These are phyloP conservation scores for Volucella zonaria DNA, from an alignment of 2,888 invertebrate genomes.

Conservation along the genomic window DNA sequence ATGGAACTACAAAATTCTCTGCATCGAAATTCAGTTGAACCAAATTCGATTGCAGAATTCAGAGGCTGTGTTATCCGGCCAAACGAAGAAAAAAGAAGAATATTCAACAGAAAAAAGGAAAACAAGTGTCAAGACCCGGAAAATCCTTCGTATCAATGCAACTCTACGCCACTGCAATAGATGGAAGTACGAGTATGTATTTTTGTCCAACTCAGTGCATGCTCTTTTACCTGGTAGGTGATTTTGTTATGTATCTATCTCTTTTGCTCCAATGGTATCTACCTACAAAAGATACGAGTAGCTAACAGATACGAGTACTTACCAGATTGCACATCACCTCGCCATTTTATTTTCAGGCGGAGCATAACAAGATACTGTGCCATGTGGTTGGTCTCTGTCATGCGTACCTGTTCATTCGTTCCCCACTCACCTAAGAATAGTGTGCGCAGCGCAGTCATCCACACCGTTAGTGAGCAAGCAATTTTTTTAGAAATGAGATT, in stretches of 20 bases:
- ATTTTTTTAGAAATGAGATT: constrained; percentile 6
- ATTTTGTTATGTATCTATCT: constrained; percentile 12
- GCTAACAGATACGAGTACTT: too few relatives aligned
- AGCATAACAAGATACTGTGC: constrained; percentile 74
- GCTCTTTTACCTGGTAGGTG: constrained; percentile 27
- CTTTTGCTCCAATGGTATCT: constrained; percentile 25
- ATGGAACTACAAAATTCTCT: constrained; percentile 54
- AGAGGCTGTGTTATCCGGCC: constrained; percentile 20
- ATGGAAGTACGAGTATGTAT: not conserved
- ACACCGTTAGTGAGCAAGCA: not conserved
- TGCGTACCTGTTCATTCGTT: constrained; percentile 64
- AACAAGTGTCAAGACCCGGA: constrained; percentile 59
- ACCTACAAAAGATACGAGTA: not conserved
- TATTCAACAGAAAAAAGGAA: constrained; percentile 24
- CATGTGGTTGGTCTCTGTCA: constrained; percentile 66
- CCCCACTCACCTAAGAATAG: constrained; percentile 52
- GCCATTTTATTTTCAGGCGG: constrained; percentile 82
- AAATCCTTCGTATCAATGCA: constrained; percentile 62
- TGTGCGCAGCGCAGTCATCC: constrained; percentile 20
- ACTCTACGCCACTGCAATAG: constrained; percentile 65
- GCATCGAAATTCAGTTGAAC: constrained; percentile 57
- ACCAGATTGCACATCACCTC: constrained; percentile 71
- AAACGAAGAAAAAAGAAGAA: constrained; percentile 21
- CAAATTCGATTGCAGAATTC: constrained; percentile 52
- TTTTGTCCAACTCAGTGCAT: constrained; percentile 3